Evolutionary conservation across 2,113 vertebrate species (phyloP), one percentile per base, ranked within the genome.

Genomic region (Oreotrochilus melanogaster): DNA sequence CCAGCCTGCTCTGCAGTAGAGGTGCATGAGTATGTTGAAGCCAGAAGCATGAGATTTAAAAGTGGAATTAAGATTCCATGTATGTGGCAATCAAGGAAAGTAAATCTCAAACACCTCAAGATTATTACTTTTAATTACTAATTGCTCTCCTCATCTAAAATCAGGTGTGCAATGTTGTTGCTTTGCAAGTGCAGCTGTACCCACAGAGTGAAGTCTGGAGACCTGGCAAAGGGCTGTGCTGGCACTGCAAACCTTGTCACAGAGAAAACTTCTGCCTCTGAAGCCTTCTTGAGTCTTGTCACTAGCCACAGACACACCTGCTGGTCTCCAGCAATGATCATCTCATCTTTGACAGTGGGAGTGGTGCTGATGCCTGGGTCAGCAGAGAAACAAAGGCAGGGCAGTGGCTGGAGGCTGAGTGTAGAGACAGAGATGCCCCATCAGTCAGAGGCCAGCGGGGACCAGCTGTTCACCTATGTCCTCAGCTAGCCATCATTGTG

Each of bases 111-210:
- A 92, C 76, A 92, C 92, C 91, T 86, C 85, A 94, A 89, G 88
- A 92, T 89, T 83, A 94, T 97, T 97, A 86, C 80, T 95, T 92
- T 96, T 93, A 97, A 97, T 97, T 95, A 94, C 85, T 95, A 97
- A 96, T 96, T 97, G 91, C 83, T 81, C 61, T 45, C 91, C 91
- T 96, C 31, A 30, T 92, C 89, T 95, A 50, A 95, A 96, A 97
- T 96, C 92, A 96, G 95, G 89, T 94, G 45, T 45, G 47, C 42
- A 65, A 62, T 0, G 1, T 60, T 0, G 3, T 25, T 83, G 56
- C 81, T 96, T 66, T 75, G 64, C 33, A 89, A 86, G 70, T 10
- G 27, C 76, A 88, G 92, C 71, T 96, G 89, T 51, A 62, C 76
- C 79, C 1, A 6, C 33, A 31, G 76, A 78, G 91, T 45, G 51